Evolutionary conservation across 2,113 vertebrate species (phyloP), one percentile per base, ranked within the genome.

Genomic region (Hyperopisus bebe): DNA sequence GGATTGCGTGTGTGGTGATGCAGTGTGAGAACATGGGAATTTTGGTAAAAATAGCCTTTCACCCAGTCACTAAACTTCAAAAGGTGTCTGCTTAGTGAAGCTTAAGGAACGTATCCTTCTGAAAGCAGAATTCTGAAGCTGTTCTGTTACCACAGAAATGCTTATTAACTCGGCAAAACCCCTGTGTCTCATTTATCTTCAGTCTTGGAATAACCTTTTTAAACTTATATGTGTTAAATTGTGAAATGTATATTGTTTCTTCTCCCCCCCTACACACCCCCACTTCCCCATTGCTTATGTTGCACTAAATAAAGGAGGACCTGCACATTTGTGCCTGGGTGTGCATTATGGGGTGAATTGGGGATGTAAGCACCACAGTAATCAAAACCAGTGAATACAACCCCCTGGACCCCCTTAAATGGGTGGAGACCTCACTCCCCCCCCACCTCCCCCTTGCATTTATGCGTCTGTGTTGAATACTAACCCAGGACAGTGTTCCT

Each of bases 111-210:
- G n/a, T 15, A 31, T 13, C 39, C 27, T 74, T 58, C 35, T 11
- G 39, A 62, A 46, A 83, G 77, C 48, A 27, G 50, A 83, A 46
- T 55, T 55, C 35, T 84, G 84, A 87, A 31, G 44, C 42, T 77
- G 27, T 77, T 53, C 35, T 87, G 44, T 86, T 86, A 62, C 51
- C 53, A 55, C 17, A 48, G 62, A 87, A 90, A 90, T 53, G 62
- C 24, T 90, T 90, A 80, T 53, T 35, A 53, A 89, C 46, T 46
- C 70, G 83, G 8, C 15, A 58, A 86, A 85, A 39, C 85, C 39
- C 53, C 50, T 35, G 53, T 51, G 42, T 70, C 47, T 89, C 51
- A 86, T 89, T 42, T 27, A 39, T 42, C 62, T 87, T 62, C 83
- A 50, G 89, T 27, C 86, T 42, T 5, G 77, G 55, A 50, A 74